Evolutionary conservation across 2,888 invertebrate species (phyloP).

Genomic region (Calephelis perditalis): DNA sequence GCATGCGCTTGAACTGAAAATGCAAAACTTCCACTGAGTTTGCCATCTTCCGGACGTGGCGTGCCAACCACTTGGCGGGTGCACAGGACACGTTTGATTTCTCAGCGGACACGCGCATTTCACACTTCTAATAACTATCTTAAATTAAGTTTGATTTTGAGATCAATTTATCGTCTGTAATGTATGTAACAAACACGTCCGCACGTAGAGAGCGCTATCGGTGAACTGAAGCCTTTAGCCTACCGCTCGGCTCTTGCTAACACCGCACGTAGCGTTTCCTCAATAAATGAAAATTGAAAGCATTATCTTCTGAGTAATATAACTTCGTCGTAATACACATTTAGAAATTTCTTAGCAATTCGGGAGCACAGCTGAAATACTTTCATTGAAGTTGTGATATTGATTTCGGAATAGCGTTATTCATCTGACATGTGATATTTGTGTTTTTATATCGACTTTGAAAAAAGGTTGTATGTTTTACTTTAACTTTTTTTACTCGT

Average conservation of each 20-base stretch:
- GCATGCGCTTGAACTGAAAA: conserved; percentile 98
- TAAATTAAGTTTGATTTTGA: conserved; percentile 30
- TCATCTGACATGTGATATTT: neutral
- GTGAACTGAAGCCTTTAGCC: conserved; percentile 56
- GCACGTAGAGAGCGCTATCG: conserved; percentile 55
- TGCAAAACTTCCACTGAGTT: conserved; percentile 68
- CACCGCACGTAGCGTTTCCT: conserved; percentile 37
- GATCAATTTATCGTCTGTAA: conserved; percentile 29
- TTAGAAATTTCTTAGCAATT: conserved; percentile 38
- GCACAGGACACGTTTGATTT: conserved; percentile 59
- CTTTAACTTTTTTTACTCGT: no score
- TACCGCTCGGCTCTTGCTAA: conserved; percentile 31
- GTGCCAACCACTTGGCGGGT: conserved; percentile 58
- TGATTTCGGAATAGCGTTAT: neutral
- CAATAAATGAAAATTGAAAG: conserved; percentile 32
- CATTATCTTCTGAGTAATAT: conserved; percentile 52
- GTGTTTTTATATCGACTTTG: no score
- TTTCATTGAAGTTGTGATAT: neutral
- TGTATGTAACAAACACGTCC: conserved; percentile 40
- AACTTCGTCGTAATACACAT: conserved; percentile 40
- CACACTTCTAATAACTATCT: conserved; percentile 33
- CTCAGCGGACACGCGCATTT: conserved; percentile 70
- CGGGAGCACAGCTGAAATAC: conserved; percentile 19
- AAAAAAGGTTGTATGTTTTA: no score
- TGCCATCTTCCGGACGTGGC: conserved; percentile 57